Evolutionary conservation across 2,113 vertebrate genomes (phyloP).

Genomic region (Microcebus lehilahytsara): DNA sequence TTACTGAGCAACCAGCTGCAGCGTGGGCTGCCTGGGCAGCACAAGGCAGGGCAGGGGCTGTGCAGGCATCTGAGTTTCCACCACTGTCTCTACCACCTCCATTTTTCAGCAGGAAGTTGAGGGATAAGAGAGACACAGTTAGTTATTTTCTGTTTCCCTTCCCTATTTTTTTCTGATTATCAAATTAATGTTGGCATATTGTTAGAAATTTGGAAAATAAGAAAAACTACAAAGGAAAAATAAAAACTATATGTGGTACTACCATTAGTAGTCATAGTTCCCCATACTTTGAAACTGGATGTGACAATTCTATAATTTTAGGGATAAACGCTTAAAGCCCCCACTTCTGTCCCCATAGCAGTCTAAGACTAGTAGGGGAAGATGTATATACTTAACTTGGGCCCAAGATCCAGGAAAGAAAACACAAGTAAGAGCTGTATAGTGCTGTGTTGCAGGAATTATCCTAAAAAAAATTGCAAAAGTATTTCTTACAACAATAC

Average conservation of each 20-base stretch:
- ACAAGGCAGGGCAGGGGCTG: no score
- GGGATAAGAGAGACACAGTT: neutral
- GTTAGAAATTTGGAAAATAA: neutral
- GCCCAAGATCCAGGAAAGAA: neutral
- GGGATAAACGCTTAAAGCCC: neutral
- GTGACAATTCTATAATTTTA: neutral
- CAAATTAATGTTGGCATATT: neutral
- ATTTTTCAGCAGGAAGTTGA: neutral
- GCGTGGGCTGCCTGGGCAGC: neutral
- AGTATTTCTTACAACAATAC: neutral
- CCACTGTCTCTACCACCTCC: neutral
- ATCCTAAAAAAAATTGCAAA: neutral
- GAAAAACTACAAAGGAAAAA: neutral
- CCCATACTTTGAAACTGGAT: neutral
- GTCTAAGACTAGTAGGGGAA: neutral
- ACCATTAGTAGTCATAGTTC: neutral
- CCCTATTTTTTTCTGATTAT: neutral
- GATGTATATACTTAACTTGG: neutral
- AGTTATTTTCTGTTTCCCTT: neutral
- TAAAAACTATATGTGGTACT: neutral
- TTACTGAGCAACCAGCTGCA: neutral
- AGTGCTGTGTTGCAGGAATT: no score
- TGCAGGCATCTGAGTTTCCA: neutral
- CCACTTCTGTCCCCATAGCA: neutral
- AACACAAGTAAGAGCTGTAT: fast-evolving